Percentiles rank a stretch among this genome's conserved stretches.
These are phyloP conservation scores for Leucophora obtusa DNA, from an alignment of 2,888 invertebrate species.

Conservation along the genomic window DNA sequence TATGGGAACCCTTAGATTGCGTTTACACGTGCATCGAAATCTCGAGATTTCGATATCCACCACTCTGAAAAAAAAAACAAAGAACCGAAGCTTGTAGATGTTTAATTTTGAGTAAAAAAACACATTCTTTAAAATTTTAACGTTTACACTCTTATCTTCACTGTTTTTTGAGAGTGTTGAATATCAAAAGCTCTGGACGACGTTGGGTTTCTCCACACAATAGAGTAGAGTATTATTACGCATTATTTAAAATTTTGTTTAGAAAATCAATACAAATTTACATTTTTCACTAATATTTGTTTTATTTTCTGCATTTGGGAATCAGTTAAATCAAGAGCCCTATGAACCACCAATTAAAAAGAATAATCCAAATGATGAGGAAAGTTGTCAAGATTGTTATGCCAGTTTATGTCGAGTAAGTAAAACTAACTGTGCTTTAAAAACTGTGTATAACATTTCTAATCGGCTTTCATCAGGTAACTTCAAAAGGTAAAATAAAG, in stretches of 20 bases:
- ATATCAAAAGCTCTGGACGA: too few relatives aligned
- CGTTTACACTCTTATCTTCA: too few relatives aligned
- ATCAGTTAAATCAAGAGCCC: slow-evolving; percentile 75
- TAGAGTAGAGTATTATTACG: not conserved
- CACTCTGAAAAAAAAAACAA: too few relatives aligned
- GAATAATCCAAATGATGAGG: slow-evolving; percentile 73
- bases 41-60: too few relatives aligned
- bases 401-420: slow-evolving; percentile 73
- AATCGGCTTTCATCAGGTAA: slow-evolving; percentile 79
- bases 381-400: slow-evolving; percentile 74
- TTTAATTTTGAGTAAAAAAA: too few relatives aligned
- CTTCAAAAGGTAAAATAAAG: slow-evolving; percentile 90
- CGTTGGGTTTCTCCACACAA: too few relatives aligned
- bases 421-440: not conserved
- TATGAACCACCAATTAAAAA: slow-evolving; percentile 73
- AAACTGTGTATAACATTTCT: not conserved
- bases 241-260: not conserved
- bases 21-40: too few relatives aligned
- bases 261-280: not conserved
- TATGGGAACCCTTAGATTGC: too few relatives aligned
- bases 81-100: too few relatives aligned
- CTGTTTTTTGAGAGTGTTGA: too few relatives aligned
- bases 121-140: too few relatives aligned
- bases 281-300: not conserved
- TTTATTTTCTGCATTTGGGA: not conserved